phyloP scores from a whole-genome alignment of 2,797 vertebrate species.

The Hafferia zeledoni region DNA sequence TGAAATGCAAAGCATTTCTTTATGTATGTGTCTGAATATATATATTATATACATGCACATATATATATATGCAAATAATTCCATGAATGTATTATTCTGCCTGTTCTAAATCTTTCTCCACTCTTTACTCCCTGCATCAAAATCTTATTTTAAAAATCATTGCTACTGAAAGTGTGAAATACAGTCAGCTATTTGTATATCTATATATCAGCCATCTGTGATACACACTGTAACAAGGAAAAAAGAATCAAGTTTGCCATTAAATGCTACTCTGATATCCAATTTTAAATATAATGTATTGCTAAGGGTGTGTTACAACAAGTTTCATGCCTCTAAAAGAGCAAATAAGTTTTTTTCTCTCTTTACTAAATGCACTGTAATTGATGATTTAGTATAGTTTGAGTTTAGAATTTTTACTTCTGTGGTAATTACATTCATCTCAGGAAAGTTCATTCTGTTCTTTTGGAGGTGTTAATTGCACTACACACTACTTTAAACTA shows the following conservation, averaged over 20 bases:
- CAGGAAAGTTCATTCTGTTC: not conserved
- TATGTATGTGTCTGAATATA: not conserved
- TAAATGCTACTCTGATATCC: slow-evolving; percentile 57
- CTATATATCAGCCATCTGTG: slow-evolving; percentile 69
- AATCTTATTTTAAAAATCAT: slow-evolving; percentile 54
- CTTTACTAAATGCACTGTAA: not conserved
- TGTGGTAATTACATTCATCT: not conserved
- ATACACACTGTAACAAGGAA: slow-evolving; percentile 36
- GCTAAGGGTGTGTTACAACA: slow-evolving; percentile 35
- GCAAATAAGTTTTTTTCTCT: not conserved
- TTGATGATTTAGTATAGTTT: not conserved
- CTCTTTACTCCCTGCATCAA: not conserved
- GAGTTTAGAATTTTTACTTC: not conserved
- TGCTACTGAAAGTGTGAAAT: slow-evolving; percentile 62
- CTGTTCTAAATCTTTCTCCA: slow-evolving; percentile 23
- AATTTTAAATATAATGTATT: slow-evolving; percentile 54
- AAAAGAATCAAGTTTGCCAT: slow-evolving; percentile 53
- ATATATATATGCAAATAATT: not conserved
- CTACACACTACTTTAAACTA: not conserved
- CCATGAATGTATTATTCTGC: not conserved
- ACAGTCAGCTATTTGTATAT: slow-evolving; percentile 51
- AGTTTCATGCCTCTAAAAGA: not conserved
- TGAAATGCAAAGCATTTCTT: not conserved
- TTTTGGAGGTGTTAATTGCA: not conserved
- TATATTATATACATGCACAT: not conserved